A percentile compares a stretch with the other conserved stretches of the same genome.
Conservation (phyloP, 64 coral and sea anemone species). For the Acropora yongei region DNA sequence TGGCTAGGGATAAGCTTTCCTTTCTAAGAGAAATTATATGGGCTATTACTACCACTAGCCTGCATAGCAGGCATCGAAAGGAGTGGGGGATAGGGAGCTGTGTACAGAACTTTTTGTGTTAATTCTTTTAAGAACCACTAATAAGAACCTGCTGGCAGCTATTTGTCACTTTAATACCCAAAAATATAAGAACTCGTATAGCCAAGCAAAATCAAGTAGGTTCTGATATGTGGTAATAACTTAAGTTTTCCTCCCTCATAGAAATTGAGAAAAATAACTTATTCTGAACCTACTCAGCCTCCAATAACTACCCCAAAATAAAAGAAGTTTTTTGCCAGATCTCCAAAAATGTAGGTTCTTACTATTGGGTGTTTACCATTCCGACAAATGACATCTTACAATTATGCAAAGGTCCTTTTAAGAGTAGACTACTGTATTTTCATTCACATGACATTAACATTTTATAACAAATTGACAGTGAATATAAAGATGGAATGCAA, state of each 20-base stretch:
- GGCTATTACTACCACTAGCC: slow-evolving; percentile 18
- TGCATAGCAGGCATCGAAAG: slow-evolving; percentile 20
- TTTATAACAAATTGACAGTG: slow-evolving; percentile 19
- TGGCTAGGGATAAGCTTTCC: slow-evolving; percentile 21
- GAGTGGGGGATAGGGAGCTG: slow-evolving; percentile 12
- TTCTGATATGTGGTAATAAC: slow-evolving; percentile 15
- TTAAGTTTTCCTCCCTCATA: slow-evolving; percentile 20
- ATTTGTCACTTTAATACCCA: slow-evolving; percentile 11
- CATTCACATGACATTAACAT: slow-evolving; percentile 19
- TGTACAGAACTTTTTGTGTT: neutral
- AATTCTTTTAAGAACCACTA: slow-evolving; percentile 10
- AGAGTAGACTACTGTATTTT: slow-evolving; percentile 16
- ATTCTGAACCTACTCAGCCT: slow-evolving; percentile 14
- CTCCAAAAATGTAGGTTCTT: slow-evolving; percentile 19
- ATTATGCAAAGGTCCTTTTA: slow-evolving; percentile 13
- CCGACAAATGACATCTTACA: slow-evolving; percentile 22
- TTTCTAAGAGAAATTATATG: slow-evolving; percentile 26
- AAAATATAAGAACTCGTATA: no score
- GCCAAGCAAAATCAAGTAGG: neutral
- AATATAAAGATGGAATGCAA: slow-evolving; percentile 22
- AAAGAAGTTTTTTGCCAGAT: slow-evolving; percentile 3
- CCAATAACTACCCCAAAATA: no score
- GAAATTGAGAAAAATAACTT: slow-evolving; percentile 12
- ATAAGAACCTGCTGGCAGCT: slow-evolving; percentile 22
- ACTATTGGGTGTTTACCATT: slow-evolving; percentile 23